Evolutionary conservation across 2,797 vertebrate species (phyloP).

Genomic region (Manis pentadactyla): DNA sequence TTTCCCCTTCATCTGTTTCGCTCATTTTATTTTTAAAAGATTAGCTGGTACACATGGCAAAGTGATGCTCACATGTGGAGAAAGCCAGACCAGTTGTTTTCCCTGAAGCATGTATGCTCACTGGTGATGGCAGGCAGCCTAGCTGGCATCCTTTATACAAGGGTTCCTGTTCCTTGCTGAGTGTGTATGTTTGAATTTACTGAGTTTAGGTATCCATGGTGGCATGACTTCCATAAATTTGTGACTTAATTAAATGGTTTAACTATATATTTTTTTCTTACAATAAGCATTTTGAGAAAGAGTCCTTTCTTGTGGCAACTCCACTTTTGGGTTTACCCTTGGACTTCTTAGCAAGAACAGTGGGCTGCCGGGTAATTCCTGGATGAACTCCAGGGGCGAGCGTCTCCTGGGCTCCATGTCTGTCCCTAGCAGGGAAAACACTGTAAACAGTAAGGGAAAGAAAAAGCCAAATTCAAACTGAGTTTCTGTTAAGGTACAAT

Average conservation of each 20-base stretch:
- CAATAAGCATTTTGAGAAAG: conserved; percentile 47
- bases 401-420: conserved; percentile 43
- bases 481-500: not conserved
- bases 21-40: not conserved
- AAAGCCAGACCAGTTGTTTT: not conserved
- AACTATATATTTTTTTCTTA: not conserved
- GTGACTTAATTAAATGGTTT: not conserved
- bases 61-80: not conserved
- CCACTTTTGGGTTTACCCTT: conserved; percentile 76
- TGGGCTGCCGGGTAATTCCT: conserved; percentile 68
- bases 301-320: conserved; percentile 77
- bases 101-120: not conserved
- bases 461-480: not conserved
- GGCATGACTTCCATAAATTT: not conserved
- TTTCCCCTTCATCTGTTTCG: no score
- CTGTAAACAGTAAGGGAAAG: conserved; percentile 52
- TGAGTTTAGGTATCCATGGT: not conserved
- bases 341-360: conserved; percentile 71
- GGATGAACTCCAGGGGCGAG: conserved; percentile 67
- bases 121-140: not conserved
- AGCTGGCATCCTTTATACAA: not conserved
- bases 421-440: conserved; percentile 61
- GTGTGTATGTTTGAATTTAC: not conserved
- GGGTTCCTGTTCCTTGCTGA: not conserved
- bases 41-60: not conserved